phyloP scores from a whole-genome alignment of 1,140 invertebrate genomes.

The Leptonema lineaticorne region DNA sequence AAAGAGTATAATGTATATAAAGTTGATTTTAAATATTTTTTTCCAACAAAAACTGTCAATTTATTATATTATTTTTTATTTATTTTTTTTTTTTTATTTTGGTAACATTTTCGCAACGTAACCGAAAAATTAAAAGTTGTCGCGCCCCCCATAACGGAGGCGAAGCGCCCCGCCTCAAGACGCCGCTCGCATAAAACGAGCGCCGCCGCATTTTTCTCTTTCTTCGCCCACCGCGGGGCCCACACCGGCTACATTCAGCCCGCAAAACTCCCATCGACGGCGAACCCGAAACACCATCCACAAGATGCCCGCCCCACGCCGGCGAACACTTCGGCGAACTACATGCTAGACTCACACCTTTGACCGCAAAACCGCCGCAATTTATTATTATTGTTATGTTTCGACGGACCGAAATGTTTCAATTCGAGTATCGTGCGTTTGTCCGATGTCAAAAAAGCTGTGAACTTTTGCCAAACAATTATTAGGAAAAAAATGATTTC shows the following conservation, averaged over 20 bases:
- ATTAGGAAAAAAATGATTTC: no score
- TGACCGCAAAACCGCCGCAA: neutral
- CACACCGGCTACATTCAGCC: neutral
- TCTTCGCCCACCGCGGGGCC: slow-evolving; percentile 31
- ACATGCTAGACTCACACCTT: slow-evolving; percentile 6
- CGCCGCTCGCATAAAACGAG: slow-evolving; percentile 39
- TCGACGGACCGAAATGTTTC: no score
- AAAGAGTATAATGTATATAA: no score
- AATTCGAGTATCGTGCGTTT: no score
- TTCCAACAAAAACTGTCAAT: neutral
- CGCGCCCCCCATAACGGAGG: slow-evolving; percentile 10
- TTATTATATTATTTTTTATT: no score
- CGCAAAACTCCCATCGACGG: neutral
- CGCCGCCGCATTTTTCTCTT: slow-evolving; percentile 41
- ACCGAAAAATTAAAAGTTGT: neutral
- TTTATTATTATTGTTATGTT: neutral
- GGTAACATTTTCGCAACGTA: no score
- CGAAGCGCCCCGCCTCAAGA: slow-evolving; percentile 36
- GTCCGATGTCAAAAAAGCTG: no score
- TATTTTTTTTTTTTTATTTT: no score
- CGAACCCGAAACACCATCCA: neutral
- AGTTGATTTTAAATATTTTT: no score
- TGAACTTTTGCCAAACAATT: no score
- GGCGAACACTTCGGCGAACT: neutral
- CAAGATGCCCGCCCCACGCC: slow-evolving; percentile 18